Percentiles rank a stretch among this genome's conserved stretches.
phyloP scores from a whole-genome alignment of 2,113 vertebrate genomes.

The Siniperca chuatsi region DNA sequence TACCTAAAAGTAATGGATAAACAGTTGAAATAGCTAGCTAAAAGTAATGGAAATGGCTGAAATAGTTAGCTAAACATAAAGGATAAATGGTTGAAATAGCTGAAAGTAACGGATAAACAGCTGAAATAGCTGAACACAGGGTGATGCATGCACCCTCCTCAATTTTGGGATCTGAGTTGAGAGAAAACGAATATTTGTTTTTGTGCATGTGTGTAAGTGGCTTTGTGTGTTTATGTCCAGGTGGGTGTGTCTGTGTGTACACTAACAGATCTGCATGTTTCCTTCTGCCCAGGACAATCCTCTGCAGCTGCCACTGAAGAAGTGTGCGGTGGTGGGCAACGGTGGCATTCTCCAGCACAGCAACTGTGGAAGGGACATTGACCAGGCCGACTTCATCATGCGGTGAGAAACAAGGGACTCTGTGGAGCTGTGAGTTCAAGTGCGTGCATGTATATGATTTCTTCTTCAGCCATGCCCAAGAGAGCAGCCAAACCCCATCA shows the following conservation, averaged over 20 bases:
- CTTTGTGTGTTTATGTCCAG: not conserved
- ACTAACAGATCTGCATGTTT: conserved; percentile 54
- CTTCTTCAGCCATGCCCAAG: not conserved
- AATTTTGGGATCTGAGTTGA: not conserved
- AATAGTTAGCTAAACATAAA: too few species aligned
- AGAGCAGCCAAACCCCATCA: conserved; percentile 22
- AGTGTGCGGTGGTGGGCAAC: conserved; percentile 96
- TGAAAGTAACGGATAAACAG: too few species aligned
- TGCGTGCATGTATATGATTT: not conserved
- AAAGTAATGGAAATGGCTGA: too few species aligned
- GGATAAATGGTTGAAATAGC: too few species aligned
- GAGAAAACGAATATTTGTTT: conserved; percentile 1
- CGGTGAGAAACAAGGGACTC: conserved; percentile 84
- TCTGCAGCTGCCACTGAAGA: conserved; percentile 93
- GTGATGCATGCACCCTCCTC: not conserved
- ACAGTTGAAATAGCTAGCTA: too few species aligned
- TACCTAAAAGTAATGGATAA: too few species aligned
- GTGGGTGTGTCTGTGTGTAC: not conserved
- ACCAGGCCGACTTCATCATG: conserved; percentile 94
- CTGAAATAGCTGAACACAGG: not conserved
- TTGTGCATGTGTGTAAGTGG: not conserved
- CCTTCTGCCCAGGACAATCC: conserved; percentile 91
- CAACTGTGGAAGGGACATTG: conserved; percentile 92
- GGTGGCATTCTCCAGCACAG: conserved; percentile 95
- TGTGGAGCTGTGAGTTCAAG: not conserved